Conservation (phyloP, 2,113 vertebrate species). For the Eulemur macaco region DNA sequence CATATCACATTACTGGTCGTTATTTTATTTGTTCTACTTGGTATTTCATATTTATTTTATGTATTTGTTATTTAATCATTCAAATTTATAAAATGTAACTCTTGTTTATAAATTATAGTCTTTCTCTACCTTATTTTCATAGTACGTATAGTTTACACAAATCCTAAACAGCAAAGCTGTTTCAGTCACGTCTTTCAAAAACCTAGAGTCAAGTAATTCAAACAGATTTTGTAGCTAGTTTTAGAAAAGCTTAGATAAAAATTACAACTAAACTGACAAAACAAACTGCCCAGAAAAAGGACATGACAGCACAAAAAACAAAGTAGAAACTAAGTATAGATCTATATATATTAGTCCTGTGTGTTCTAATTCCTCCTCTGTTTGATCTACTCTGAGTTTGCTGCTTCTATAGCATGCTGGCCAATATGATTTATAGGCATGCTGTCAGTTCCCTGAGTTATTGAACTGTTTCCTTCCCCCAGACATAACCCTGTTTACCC, state of each 20-base stretch:
- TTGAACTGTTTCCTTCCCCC: background rate
- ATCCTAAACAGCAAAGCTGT: background rate
- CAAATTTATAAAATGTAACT: conserved; percentile 8
- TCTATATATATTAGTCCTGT: background rate
- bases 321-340: background rate
- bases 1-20: background rate
- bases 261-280: background rate
- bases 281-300: background rate
- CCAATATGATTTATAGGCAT: background rate
- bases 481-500: background rate
- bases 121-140: conserved; percentile 31
- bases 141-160: background rate
- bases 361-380: background rate
- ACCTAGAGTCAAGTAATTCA: background rate
- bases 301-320: background rate
- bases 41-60: conserved; percentile 21
- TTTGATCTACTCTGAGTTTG: background rate
- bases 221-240: background rate
- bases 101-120: background rate
- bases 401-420: background rate
- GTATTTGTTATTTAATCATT: conserved; percentile 11
- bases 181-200: conserved; percentile 32
- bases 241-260: conserved; percentile 33
- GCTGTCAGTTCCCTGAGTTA: background rate
- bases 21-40: background rate